Evolutionary conservation across 2,888 invertebrate species (phyloP).

Genomic region (Eupithecia centaureata): DNA sequence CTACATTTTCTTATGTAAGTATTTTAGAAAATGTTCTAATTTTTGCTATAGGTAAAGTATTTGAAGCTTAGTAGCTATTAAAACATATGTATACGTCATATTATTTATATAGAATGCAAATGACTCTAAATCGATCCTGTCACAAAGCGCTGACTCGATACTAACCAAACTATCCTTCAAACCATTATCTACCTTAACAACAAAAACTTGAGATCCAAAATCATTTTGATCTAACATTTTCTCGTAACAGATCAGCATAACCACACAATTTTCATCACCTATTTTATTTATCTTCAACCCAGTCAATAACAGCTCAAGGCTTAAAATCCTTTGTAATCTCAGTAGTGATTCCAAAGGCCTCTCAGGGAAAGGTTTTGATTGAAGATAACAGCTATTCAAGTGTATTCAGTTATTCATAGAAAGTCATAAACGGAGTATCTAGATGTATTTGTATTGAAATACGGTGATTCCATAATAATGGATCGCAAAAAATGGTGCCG

Average conservation of each 20-base stretch:
- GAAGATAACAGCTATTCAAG: conserved; percentile 61
- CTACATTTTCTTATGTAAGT: no score
- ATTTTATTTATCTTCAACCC: conserved; percentile 3
- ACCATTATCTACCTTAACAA: neutral
- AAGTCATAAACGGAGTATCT: conserved; percentile 56
- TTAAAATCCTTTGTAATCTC: conserved; percentile 12
- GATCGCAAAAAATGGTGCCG: neutral
- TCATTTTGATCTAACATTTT: neutral
- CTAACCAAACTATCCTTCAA: neutral
- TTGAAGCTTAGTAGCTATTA: no score
- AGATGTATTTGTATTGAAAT: conserved; percentile 40
- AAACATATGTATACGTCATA: no score
- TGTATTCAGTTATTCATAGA: conserved; percentile 75
- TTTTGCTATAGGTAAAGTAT: no score
- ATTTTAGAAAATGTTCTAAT: no score
- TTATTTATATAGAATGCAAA: no score
- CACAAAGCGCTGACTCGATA: conserved; percentile 26
- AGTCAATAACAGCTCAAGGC: neutral
- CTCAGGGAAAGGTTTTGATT: conserved; percentile 59
- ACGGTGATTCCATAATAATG: conserved; percentile 40
- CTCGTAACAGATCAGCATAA: conserved; percentile 6
- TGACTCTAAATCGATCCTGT: conserved; percentile 12
- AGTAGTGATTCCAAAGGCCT: conserved; percentile 49
- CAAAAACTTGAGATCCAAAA: neutral
- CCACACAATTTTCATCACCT: conserved; percentile 18